Percentiles rank a stretch among this genome's conserved stretches.
Conservation (phyloP, 2,888 invertebrate genomes). For the Dryadula phaetusa region DNA sequence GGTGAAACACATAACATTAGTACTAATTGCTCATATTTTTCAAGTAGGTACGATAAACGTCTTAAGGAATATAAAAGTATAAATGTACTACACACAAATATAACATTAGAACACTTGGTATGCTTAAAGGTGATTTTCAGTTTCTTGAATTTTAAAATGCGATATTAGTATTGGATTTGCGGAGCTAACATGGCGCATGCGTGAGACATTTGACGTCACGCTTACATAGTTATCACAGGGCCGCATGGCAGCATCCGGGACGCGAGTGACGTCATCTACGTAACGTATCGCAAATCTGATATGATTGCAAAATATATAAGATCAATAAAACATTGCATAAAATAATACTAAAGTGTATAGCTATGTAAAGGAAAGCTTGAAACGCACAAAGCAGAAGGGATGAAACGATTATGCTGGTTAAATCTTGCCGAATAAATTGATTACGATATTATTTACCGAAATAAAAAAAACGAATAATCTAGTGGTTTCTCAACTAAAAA, state of each 20-base stretch:
- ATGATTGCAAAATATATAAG: constrained; percentile 2
- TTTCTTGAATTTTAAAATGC: neutral
- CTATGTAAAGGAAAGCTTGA: too few relatives aligned
- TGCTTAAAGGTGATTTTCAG: neutral
- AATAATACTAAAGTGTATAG: too few relatives aligned
- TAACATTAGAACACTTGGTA: neutral
- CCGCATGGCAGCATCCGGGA: constrained; percentile 47
- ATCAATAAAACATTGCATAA: neutral
- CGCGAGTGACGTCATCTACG: constrained; percentile 48
- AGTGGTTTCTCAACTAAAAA: too few relatives aligned
- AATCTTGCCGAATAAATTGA: too few relatives aligned
- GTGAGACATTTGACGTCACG: constrained; percentile 47
- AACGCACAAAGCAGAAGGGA: too few relatives aligned
- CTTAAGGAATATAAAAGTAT: neutral
- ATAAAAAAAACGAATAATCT: too few relatives aligned
- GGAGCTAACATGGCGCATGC: constrained; percentile 43
- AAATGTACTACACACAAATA: neutral
- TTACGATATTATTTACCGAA: too few relatives aligned
- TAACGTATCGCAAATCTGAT: constrained; percentile 25
- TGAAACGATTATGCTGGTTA: too few relatives aligned
- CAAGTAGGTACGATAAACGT: neutral
- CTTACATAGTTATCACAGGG: constrained; percentile 44
- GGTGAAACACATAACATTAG: constrained; percentile 16
- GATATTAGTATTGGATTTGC: constrained; percentile 25
- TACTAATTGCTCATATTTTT: constrained; percentile 14